Evolutionary conservation across 1,140 invertebrate genomes (phyloP).

Genomic region (Micrasema minimum): DNA sequence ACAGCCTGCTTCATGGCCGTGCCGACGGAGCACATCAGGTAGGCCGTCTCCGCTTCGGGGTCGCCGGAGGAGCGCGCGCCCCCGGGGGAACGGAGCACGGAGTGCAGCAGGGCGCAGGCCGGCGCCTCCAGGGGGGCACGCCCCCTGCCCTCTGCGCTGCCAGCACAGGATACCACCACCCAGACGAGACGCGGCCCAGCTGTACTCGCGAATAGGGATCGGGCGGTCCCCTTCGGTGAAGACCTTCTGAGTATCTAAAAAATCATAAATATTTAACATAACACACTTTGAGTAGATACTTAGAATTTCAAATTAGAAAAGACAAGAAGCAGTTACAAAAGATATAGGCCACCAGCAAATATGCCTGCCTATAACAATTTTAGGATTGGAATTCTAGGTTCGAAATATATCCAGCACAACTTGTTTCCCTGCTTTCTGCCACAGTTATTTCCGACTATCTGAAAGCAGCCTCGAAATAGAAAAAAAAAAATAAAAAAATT

Average conservation of each 20-base stretch:
- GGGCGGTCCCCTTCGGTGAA: constrained; percentile 43
- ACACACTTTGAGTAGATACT: too few relatives aligned
- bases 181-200: constrained; percentile 43
- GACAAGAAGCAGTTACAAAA: too few relatives aligned
- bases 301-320: too few relatives aligned
- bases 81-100: constrained; percentile 39
- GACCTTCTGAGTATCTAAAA: constrained; percentile 50
- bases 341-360: too few relatives aligned
- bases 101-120: constrained; percentile 48
- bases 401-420: too few relatives aligned
- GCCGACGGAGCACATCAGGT: constrained; percentile 47
- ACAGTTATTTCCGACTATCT: too few relatives aligned
- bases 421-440: too few relatives aligned
- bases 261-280: too few relatives aligned
- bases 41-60: constrained; percentile 41
- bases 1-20: constrained; percentile 46
- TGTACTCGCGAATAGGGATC: constrained; percentile 41
- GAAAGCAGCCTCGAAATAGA: too few relatives aligned
- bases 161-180: constrained; percentile 47
- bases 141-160: constrained; percentile 11
- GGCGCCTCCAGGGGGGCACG: constrained; percentile 35
- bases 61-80: constrained; percentile 40
- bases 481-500: too few relatives aligned
- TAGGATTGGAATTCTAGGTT: too few relatives aligned
- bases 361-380: too few relatives aligned